These are phyloP conservation scores for Drosophila antonietae DNA, from an alignment of 2,888 invertebrate genomes.

Conservation along the genomic window DNA sequence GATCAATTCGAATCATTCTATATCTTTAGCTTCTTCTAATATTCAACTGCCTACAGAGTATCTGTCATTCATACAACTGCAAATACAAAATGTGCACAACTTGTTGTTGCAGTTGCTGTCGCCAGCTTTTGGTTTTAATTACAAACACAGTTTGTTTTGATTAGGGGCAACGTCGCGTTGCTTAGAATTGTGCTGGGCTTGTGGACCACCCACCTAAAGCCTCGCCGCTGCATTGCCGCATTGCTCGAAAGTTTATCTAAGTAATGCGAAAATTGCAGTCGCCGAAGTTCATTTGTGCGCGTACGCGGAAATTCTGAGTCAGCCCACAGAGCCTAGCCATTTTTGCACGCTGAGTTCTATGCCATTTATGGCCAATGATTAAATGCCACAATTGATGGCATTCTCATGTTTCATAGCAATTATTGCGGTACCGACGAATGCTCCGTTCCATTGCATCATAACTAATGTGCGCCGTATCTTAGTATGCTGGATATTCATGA, in stretches of 20 bases:
- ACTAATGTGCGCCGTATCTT: constrained; percentile 11
- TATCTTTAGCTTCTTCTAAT: neutral
- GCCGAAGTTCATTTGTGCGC: constrained; percentile 54
- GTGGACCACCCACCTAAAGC: constrained; percentile 54
- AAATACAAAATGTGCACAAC: neutral
- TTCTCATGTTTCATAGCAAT: constrained; percentile 55
- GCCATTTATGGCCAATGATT: constrained; percentile 56
- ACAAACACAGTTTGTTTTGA: constrained; percentile 68
- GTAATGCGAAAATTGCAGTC: constrained; percentile 53
- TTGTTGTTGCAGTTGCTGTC: constrained; percentile 15
- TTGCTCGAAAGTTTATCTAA: constrained; percentile 50
- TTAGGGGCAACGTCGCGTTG: constrained; percentile 52
- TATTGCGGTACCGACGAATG: constrained; percentile 26
- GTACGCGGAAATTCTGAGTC: constrained; percentile 56
- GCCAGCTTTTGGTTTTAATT: constrained; percentile 61
- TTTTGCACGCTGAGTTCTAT: constrained; percentile 22
- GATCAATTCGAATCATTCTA: neutral
- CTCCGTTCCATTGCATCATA: constrained; percentile 41
- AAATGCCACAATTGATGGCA: constrained; percentile 61
- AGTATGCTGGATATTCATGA: constrained; percentile 54
- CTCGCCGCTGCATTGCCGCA: constrained; percentile 18
- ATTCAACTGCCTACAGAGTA: neutral
- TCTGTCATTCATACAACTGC: neutral
- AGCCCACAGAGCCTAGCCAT: constrained; percentile 28
- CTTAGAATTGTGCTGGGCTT: constrained; percentile 39